Evolutionary conservation across 2,888 invertebrate species (phyloP), one percentile per base, ranked within the genome.

Genomic region (Creontiades dilutus): DNA sequence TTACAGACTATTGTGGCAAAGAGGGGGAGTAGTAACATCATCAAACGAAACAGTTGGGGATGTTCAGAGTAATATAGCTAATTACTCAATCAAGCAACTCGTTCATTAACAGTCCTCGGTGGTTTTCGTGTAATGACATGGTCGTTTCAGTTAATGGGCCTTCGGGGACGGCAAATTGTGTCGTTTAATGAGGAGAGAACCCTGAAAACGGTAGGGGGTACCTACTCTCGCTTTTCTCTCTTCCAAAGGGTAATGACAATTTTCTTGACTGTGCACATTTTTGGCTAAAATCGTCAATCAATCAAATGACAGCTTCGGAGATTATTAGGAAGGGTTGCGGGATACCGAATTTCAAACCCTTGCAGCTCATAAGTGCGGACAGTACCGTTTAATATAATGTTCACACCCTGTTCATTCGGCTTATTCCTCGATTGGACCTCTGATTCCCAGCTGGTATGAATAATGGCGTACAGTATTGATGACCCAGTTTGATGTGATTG

Each of bases 51-150:
- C 76, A 47, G 76, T 19, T 87, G 87, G 87, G 75, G 87, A 76
- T 87, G 52, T 76, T 23, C 76, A 76, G 87, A 87, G 76, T 57
- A 87, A 78, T 87, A 87, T 47, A 87, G 87, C 76, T 85, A 85
- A 61, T 85, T 85, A 85, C 85, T 85, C 61, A 61, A 85, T 85
- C 85, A 85, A 85, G 85, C 85, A 85, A 61, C 85, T 85, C 61
- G 57, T 57, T 85, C 85, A 85, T 61, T 61, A 85, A 85, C 85
- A 27, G 85, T 57, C 61, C 85, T 85, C 61, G 61, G 85, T 85
- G 85, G 85, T 61, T 85, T 68, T 85, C 85, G 46, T 57, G 27
- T 84, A 52, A 84, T 84, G 23, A 84, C 57, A 14, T 57, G 23
- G 55, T 9, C 55, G 37, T 85, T 61, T 37, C 57, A 57, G 46